Conservation (phyloP, 2,113 vertebrate genomes). For the Pluvialis apricaria region DNA sequence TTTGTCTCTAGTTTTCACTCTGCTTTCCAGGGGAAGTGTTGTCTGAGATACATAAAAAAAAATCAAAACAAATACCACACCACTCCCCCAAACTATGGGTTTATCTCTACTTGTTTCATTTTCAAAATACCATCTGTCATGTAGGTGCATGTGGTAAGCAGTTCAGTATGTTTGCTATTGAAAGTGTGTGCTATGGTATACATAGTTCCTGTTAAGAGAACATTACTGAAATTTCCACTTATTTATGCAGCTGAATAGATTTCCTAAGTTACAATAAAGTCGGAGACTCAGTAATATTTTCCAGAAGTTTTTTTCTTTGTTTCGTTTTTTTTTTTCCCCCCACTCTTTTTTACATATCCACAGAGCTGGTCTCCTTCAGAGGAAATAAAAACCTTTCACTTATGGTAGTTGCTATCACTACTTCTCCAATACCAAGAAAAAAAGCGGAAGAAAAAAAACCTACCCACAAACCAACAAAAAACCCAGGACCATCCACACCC, state of each 20-base stretch:
- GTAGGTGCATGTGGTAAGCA: background rate
- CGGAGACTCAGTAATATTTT: background rate
- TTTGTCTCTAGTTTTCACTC: background rate
- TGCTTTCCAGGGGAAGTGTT: background rate
- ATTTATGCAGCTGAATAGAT: background rate
- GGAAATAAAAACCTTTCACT: background rate
- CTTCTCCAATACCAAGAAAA: background rate
- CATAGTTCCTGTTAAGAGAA: background rate
- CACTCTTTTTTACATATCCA: background rate
- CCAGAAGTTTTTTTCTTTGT: background rate
- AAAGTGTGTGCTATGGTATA: background rate
- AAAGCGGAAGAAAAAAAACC: background rate
- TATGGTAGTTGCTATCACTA: background rate
- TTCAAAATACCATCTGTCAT: background rate
- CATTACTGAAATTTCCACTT: background rate
- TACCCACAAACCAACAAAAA: background rate
- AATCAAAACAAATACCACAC: background rate
- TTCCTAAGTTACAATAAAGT: background rate
- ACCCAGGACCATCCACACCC: accelerated
- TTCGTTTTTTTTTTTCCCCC: background rate
- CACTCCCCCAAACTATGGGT: background rate
- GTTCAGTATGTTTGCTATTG: background rate
- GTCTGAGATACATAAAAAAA: background rate
- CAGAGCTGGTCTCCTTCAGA: background rate
- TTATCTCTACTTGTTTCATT: background rate